These are phyloP conservation scores for Protosalanx chinensis DNA, from an alignment of 2,797 vertebrate species.

Conservation along the genomic window DNA sequence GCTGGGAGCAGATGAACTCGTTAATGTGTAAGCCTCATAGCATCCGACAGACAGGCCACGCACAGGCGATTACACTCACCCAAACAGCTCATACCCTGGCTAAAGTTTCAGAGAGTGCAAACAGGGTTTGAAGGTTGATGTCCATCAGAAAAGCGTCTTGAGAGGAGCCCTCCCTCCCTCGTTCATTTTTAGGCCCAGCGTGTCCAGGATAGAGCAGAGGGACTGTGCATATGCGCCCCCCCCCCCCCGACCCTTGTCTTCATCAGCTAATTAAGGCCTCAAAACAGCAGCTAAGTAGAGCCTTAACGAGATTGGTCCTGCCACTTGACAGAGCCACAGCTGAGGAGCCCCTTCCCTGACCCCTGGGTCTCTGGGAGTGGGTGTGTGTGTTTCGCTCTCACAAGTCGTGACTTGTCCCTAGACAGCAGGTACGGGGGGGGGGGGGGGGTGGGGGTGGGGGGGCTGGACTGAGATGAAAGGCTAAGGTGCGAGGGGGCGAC, in stretches of 20 bases:
- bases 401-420: conserved; percentile 28
- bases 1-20: conserved; percentile 4
- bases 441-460: not conserved
- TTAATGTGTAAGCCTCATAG: conserved; percentile 23
- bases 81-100: not conserved
- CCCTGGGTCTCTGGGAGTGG: conserved; percentile 13
- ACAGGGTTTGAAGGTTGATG: too few relatives aligned
- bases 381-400: conserved; percentile 25
- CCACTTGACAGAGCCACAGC: conserved; percentile 60
- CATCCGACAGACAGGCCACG: conserved; percentile 4
- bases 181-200: too few relatives aligned
- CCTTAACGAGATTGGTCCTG: conserved; percentile 71
- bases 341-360: conserved; percentile 61
- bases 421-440: not conserved
- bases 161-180: too few relatives aligned
- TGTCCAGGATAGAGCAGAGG: not conserved
- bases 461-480: not conserved
- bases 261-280: conserved; percentile 55
- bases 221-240: not conserved
- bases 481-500: not conserved
- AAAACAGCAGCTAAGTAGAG: conserved; percentile 53
- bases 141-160: too few relatives aligned
- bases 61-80: not conserved
- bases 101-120: not conserved
- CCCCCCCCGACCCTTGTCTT: conserved; percentile 10